phyloP scores from a whole-genome alignment of 1,140 invertebrate genomes.

The Ectropis grisescens region DNA sequence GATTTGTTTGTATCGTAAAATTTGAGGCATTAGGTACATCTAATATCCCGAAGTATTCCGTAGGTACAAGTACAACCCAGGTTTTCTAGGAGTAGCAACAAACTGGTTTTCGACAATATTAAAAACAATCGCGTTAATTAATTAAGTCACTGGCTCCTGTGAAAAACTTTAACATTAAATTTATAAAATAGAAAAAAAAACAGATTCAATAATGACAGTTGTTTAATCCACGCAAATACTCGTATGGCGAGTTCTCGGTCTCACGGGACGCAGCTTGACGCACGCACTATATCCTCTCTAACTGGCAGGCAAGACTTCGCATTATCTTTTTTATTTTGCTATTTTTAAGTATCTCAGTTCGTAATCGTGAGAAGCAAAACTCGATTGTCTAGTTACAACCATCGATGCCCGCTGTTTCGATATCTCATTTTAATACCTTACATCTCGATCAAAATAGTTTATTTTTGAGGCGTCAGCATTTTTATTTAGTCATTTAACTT shows the following conservation, averaged over 20 bases:
- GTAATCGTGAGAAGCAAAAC: conserved; percentile 47
- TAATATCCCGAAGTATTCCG: no score
- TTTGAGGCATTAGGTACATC: no score
- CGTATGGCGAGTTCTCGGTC: conserved; percentile 18
- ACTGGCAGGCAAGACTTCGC: conserved; percentile 29
- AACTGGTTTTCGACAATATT: no score
- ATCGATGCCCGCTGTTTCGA: conserved; percentile 3
- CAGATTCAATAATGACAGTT: no score
- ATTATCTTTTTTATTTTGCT: conserved; percentile 43
- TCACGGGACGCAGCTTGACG: conserved; percentile 28
- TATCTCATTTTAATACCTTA: conserved; percentile 4
- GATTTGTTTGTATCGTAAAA: no score
- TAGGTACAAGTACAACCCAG: no score
- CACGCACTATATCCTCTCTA: conserved; percentile 2
- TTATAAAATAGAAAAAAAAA: no score
- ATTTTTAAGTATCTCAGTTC: conserved; percentile 37
- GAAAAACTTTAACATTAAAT: no score
- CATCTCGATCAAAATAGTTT: conserved; percentile 14
- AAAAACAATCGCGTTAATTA: no score
- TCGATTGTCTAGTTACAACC: conserved; percentile 13
- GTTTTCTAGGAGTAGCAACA: no score
- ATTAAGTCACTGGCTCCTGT: no score
- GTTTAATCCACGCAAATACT: no score
- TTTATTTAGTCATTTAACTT: conserved; percentile 13
- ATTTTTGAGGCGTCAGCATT: conserved; percentile 10